phyloP scores from a whole-genome alignment of 2,797 vertebrate genomes.

The Pipistrellus nathusii region DNA sequence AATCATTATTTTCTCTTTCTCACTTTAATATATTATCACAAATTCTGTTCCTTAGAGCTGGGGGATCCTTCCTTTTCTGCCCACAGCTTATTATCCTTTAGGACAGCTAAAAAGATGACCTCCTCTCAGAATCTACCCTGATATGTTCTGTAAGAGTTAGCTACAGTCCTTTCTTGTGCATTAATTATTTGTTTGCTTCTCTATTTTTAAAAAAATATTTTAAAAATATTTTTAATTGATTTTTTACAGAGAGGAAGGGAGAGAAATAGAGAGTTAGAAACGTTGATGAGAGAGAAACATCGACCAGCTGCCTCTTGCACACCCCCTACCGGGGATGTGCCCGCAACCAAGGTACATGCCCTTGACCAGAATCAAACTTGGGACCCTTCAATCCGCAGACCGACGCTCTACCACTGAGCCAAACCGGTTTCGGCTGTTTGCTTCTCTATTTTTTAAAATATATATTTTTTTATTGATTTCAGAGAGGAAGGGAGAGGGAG shows the following conservation, averaged over 20 bases:
- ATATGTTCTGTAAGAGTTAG: neutral
- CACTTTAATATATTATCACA: neutral
- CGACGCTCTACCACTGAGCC: too few species aligned
- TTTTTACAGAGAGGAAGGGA: too few species aligned
- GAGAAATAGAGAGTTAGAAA: too few species aligned
- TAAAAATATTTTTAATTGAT: too few species aligned
- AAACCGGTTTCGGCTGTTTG: neutral
- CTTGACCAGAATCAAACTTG: too few species aligned
- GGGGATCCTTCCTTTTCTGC: neutral
- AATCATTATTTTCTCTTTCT: neutral
- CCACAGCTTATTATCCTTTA: neutral
- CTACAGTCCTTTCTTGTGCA: neutral
- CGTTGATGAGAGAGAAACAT: too few species aligned
- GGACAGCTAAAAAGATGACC: neutral
- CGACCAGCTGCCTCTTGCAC: too few species aligned
- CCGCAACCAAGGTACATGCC: too few species aligned
- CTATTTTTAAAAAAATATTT: neutral
- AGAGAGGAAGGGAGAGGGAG: too few species aligned
- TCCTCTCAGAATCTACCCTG: neutral
- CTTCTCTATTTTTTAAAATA: neutral
- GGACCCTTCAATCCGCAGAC: too few species aligned
- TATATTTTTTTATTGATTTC: too few species aligned
- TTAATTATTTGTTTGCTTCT: neutral
- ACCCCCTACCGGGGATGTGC: too few species aligned
- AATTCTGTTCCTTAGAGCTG: neutral